Conservation (phyloP, 2,888 invertebrate species). For the Athripsodes cinereus region DNA sequence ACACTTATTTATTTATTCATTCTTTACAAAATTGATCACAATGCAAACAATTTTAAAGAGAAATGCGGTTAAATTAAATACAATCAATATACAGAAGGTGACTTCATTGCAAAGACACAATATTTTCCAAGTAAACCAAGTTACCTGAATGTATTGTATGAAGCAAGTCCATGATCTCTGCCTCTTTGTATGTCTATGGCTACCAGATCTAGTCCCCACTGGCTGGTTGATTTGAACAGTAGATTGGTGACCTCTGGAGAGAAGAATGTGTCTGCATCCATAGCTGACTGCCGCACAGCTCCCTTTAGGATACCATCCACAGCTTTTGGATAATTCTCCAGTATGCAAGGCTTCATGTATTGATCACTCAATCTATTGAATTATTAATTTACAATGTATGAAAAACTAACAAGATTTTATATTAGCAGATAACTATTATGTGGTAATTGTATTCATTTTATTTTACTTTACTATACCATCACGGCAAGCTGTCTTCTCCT, state of each 20-base stretch:
- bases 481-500: too few relatives aligned
- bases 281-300: slow-evolving; percentile 49
- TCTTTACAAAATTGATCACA: too few relatives aligned
- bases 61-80: too few relatives aligned
- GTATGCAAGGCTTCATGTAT: slow-evolving; percentile 50
- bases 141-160: slow-evolving; percentile 58
- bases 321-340: slow-evolving; percentile 43
- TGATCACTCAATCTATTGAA: slow-evolving; percentile 47
- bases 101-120: too few relatives aligned
- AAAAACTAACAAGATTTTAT: too few relatives aligned
- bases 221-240: slow-evolving; percentile 41
- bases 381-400: too few relatives aligned
- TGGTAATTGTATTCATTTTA: too few relatives aligned
- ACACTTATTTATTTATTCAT: too few relatives aligned
- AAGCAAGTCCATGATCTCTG: slow-evolving; percentile 57
- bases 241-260: slow-evolving; percentile 46
- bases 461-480: too few relatives aligned
- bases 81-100: too few relatives aligned
- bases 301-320: slow-evolving; percentile 53
- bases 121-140: not conserved
- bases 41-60: too few relatives aligned
- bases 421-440: too few relatives aligned
- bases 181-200: slow-evolving; percentile 61
- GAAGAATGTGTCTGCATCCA: slow-evolving; percentile 52
- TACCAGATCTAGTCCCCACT: slow-evolving; percentile 55